Evolutionary conservation across 64 coral and sea anemone species (phyloP).

Genomic region (Anthopleura sola): DNA sequence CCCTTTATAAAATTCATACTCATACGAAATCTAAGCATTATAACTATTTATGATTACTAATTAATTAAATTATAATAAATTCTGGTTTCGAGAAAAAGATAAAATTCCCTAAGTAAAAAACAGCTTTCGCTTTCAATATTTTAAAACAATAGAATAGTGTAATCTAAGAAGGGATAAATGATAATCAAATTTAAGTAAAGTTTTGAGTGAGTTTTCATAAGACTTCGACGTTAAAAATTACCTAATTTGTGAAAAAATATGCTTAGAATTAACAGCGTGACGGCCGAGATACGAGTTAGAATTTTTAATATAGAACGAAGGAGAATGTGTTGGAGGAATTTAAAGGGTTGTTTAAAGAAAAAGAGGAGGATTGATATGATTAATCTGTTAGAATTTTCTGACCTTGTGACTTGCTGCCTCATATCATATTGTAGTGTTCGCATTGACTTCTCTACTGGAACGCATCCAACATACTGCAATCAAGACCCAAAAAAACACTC

Average conservation of each 20-base stretch:
- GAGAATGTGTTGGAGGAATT: neutral
- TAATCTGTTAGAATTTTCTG: neutral
- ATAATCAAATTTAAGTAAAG: neutral
- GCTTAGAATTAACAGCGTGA: too few species aligned
- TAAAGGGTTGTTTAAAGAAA: neutral
- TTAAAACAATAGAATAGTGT: neutral
- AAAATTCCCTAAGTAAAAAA: neutral
- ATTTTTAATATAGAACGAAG: too few species aligned
- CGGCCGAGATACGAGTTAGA: too few species aligned
- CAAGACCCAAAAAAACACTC: conserved; percentile 15
- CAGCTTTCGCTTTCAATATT: neutral
- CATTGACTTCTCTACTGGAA: conserved; percentile 96
- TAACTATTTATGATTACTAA: too few species aligned
- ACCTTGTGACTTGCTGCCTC: conserved; percentile 98
- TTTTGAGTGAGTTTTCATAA: neutral
- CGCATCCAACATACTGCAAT: conserved; percentile 88
- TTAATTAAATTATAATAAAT: neutral
- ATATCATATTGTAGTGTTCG: conserved; percentile 93
- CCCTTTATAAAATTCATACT: too few species aligned
- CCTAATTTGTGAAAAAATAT: too few species aligned
- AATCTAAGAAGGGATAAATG: neutral
- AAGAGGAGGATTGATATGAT: neutral
- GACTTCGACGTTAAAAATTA: neutral
- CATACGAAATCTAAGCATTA: too few species aligned
- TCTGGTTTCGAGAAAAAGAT: neutral